Percentiles rank a stretch among this genome's conserved stretches.
Conservation (phyloP, 2,888 invertebrate species). For the Salpingus planirostris region DNA sequence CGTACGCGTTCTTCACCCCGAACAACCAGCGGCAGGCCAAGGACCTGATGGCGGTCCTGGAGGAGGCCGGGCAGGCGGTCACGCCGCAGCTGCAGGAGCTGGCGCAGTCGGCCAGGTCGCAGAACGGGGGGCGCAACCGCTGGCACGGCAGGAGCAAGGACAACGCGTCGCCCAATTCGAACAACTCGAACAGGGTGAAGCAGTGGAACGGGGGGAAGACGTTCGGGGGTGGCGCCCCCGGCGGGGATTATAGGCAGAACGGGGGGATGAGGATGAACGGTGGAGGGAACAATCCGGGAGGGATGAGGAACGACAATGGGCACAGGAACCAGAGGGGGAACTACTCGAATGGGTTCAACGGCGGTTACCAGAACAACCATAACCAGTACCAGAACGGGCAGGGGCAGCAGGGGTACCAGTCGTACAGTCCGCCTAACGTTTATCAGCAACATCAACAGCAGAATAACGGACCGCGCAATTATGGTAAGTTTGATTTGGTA, state of each 20-base stretch:
- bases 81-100: conserved; percentile 32
- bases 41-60: conserved; percentile 81
- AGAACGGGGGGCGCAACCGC: conserved; percentile 45
- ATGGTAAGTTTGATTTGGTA: conserved; percentile 21
- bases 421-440: conserved; percentile 28
- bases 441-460: conserved; percentile 23
- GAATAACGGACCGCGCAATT: conserved; percentile 20
- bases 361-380: conserved; percentile 43
- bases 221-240: too few relatives aligned
- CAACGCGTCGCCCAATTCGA: conserved; percentile 44
- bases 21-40: conserved; percentile 87
- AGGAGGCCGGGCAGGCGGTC: conserved; percentile 79
- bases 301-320: conserved; percentile 43
- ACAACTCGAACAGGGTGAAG: conserved; percentile 20
- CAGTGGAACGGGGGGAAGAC: conserved; percentile 33
- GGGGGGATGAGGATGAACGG: conserved; percentile 9
- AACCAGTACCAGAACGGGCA: conserved; percentile 39
- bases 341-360: conserved; percentile 52
- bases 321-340: conserved; percentile 45
- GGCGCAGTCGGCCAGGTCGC: conserved; percentile 39
- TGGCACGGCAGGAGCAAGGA: conserved; percentile 55
- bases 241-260: conserved; percentile 20
- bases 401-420: conserved; percentile 28
- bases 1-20: conserved; percentile 93
- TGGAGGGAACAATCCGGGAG: conserved; percentile 40